Evolutionary conservation across 2,113 vertebrate species (phyloP), one percentile per base, ranked within the genome.

Genomic region (Tetrao urogallus): DNA sequence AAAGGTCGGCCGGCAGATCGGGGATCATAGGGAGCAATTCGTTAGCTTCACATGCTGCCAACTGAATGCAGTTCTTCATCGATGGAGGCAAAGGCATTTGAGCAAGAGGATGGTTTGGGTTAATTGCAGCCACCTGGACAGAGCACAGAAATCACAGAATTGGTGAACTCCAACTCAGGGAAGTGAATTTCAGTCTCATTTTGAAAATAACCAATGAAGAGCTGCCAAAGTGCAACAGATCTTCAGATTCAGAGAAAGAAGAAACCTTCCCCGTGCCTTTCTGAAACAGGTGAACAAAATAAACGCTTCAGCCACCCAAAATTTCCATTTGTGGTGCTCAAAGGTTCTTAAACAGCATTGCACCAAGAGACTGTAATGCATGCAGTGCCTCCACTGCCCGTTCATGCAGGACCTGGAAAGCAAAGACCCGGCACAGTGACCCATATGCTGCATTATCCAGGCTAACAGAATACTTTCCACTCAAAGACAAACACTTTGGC

Each of bases 51-150:
- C 99, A 99, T 25, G 99, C 99, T 1, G 99, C 99, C 97, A 99
- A 97, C 97, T 99, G 99, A 91, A 99, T 99, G 97, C 99, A 99
- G 97, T 99, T 99, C 97, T 99, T 99, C 99, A 99, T 99, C 4
- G 99, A 99, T 1, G 99, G 99, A 0, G 99, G 99, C 88, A 99
- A 93, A 3, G 99, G 99, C 99, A 99, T 98, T 96, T 99, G 99
- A 22, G 99, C 99, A 1, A 99, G 98, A 0, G 99, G 99, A 94
- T 99, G 99, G 97, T 98, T 99, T 8, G 99, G 99, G 95, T 99
- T 99, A 85, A 99, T 99, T 16, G 99, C 99, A 13, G 99, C 99
- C 66, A 99, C 99, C 99, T 99, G 95, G 1, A 7, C 77, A 93
- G 42, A 92, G 10, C 34, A 48, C 82, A 92, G 72, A 63, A 7